Evolutionary conservation across 2,888 invertebrate genomes (phyloP), one percentile per base, ranked within the genome.

Genomic region (Heteromyza rotundicornis): DNA sequence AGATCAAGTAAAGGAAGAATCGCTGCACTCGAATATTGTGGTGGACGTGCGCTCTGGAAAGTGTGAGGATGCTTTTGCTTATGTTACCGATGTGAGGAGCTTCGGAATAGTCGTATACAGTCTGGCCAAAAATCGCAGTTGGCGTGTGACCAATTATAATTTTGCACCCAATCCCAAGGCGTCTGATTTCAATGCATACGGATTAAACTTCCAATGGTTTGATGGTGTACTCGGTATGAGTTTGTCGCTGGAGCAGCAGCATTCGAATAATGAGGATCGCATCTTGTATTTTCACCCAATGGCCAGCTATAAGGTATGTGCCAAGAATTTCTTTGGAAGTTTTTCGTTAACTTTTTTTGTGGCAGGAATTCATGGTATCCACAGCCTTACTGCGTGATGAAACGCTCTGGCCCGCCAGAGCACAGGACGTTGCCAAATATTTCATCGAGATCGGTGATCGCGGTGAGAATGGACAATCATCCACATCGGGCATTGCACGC

Each of bases 211-310:
- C 74, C 90, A 92, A 73, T 94, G 92, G 93, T 85, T 90, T 7
- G 93, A 93, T 74, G 93, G 93, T 0, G 86, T 93, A 19, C 92
- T 93, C 73, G 92, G 92, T 0, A 81, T 92, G 68, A 88, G 92
- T 0, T 75, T 92, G 49, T 87, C 89, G n/a, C 88, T 89, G 2
- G 55, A 74, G 1, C 5, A 74, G n/a, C n/a, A n/a, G n/a, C n/a
- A n/a, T 77, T 24, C 67, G 24, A 35, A 66, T 1, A 14, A 12
- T 12, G 3, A 35, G 2, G 20, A 2, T 19, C 85, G 90, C 55
- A 84, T 88, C 2, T 77, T 94, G 22, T 93, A 88, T 75, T 94
- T 92, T 77, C 92, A 94, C 80, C 88, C 94, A 0, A 88, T 94
- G 89, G 91, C 94, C 1, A 92, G 92, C 77, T 90, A 88, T 72